Evolutionary conservation across 2,888 invertebrate genomes (phyloP).

Genomic region (Agrochola macilenta): DNA sequence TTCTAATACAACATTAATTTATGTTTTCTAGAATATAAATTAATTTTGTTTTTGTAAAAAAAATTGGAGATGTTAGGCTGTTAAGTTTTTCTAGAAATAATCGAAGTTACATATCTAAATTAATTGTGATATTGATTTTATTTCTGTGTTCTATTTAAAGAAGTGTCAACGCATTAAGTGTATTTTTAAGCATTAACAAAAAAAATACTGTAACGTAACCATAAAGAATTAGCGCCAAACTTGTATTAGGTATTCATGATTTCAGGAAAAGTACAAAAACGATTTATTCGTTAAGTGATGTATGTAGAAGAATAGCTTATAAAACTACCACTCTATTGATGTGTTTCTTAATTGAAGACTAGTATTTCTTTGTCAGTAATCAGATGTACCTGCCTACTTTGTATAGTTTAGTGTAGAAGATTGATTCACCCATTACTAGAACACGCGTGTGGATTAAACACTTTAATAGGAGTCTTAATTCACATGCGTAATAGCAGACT

Average conservation of each 20-base stretch:
- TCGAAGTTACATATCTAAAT: neutral
- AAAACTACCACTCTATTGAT: neutral
- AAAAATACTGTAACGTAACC: neutral
- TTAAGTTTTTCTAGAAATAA: neutral
- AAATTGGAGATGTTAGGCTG: neutral
- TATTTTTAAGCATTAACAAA: too few relatives aligned
- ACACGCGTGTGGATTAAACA: neutral
- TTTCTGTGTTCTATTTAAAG: neutral
- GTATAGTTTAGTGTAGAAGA: neutral
- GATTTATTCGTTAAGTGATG: neutral
- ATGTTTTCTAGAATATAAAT: neutral
- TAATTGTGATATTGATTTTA: neutral
- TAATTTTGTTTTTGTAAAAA: neutral
- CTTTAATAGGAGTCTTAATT: too few relatives aligned
- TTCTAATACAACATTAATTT: constrained; percentile 13
- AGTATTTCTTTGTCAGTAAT: neutral
- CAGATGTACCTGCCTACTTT: too few relatives aligned
- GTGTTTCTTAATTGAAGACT: constrained; percentile 7
- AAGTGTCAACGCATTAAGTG: neutral
- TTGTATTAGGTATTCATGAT: neutral
- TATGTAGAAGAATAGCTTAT: neutral
- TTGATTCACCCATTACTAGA: neutral
- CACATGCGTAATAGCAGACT: neutral
- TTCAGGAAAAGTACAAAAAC: neutral
- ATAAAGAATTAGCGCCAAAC: too few relatives aligned